A percentile compares a stretch with the other conserved stretches of the same genome.
These are phyloP conservation scores for Anticlea derivata DNA, from an alignment of 2,888 invertebrate species.

Conservation along the genomic window DNA sequence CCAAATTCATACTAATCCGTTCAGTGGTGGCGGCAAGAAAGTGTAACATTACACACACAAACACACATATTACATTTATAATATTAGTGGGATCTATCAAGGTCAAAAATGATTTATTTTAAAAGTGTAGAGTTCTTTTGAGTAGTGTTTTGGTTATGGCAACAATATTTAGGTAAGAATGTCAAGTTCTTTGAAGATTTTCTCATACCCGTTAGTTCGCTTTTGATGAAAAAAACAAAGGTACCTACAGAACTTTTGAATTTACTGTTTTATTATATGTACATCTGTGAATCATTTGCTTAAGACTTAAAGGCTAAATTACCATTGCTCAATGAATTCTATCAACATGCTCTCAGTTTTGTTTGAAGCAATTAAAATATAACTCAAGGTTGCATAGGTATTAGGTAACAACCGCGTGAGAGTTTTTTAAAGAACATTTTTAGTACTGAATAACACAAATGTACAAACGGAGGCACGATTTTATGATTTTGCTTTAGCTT, in stretches of 20 bases:
- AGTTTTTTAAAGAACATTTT: slow-evolving; percentile 44
- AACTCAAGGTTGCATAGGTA: slow-evolving; percentile 62
- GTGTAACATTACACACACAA: too few species aligned
- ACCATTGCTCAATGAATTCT: slow-evolving; percentile 41
- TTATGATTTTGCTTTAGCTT: background rate
- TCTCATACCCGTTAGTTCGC: background rate
- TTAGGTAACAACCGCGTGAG: slow-evolving; percentile 62
- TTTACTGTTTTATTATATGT: too few species aligned
- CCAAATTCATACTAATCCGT: too few species aligned
- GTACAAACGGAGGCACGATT: background rate
- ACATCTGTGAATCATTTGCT: slow-evolving; percentile 36
- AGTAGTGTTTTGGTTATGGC: background rate
- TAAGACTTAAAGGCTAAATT: slow-evolving; percentile 40
- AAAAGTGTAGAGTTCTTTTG: background rate
- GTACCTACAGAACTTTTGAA: too few species aligned
- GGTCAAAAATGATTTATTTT: slow-evolving; percentile 22
- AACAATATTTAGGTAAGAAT: slow-evolving; percentile 8
- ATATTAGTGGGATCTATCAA: too few species aligned
- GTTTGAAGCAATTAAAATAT: slow-evolving; percentile 53
- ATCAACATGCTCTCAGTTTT: slow-evolving; percentile 39
- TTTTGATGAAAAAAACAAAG: too few species aligned
- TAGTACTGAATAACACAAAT: slow-evolving; percentile 16
- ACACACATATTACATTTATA: too few species aligned
- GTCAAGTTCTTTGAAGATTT: slow-evolving; percentile 8
- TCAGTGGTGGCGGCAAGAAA: too few species aligned